Evolutionary conservation across 2,888 invertebrate genomes (phyloP), one percentile per base, ranked within the genome.

Genomic region (Luperina nickerlii): DNA sequence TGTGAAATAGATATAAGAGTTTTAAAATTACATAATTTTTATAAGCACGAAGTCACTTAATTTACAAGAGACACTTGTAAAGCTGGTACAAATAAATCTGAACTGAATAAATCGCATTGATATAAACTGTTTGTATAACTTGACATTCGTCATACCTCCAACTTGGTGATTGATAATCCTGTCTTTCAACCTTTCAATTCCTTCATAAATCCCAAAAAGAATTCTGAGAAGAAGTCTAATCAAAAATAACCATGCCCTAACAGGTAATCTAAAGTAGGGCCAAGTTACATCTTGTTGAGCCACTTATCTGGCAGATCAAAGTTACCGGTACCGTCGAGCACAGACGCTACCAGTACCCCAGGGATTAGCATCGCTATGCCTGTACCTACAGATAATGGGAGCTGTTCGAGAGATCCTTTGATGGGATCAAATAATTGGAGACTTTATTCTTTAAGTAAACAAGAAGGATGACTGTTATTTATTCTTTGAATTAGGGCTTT

Each of bases 241-340:
- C 65, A 57, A 70, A 76, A 82, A 82, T 85, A 74, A 71, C 70
- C 80, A 67, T 63, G 65, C 20, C 51, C n/a, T 60, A 62, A 4
- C 38, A 76, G 76, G 83, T 79, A 75, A 85, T 87, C 85, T 84
- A 73, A 84, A 80, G 70, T 87, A 73, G 54, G 70, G 65, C 66
- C 68, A 79, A 84, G 78, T 76, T 42, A 80, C 73, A 71, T 84
- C 77, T 74, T 68, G 71, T 70, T 54, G 48, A 76, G 63, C 66
- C 73, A 78, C 77, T 84, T 78, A 84, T 85, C 77, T 68, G 45
- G 11, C 42, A 65, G 85, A 85, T 86, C 85, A 81, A 87, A 87
- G 85, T 85, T 78, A 76, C 65, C 57, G 62, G 69, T 75, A 76
- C 72, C 32, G 83, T 51, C 73, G 73, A 13, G 75, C 72, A 63